Conservation (phyloP, 2,888 invertebrate species). For the Creontiades dilutus region DNA sequence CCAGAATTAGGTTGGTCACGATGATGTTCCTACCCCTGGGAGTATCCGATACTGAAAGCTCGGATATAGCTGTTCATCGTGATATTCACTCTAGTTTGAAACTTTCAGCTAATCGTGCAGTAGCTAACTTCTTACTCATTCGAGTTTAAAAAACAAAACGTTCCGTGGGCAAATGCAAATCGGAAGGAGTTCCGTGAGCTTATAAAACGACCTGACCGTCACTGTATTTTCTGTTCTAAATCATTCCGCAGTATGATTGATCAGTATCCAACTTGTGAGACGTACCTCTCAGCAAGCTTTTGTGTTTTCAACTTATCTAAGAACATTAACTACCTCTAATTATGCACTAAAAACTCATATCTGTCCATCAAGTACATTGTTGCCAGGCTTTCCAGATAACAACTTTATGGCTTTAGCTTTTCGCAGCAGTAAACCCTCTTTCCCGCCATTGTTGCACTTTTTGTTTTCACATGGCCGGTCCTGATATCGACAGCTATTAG, state of each 20-base stretch:
- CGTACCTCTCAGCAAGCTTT: constrained; percentile 41
- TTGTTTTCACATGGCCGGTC: constrained; percentile 53
- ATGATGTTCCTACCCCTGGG: too few relatives aligned
- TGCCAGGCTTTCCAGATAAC: constrained; percentile 69
- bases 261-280: constrained; percentile 39
- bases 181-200: background rate
- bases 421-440: constrained; percentile 63
- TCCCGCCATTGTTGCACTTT: constrained; percentile 65
- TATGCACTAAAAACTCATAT: constrained; percentile 75
- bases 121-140: too few relatives aligned
- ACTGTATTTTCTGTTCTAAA: constrained; percentile 32
- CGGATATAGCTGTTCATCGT: too few relatives aligned
- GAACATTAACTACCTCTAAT: constrained; percentile 72
- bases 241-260: constrained; percentile 64
- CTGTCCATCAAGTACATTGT: constrained; percentile 75
- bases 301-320: constrained; percentile 56
- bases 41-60: too few relatives aligned
- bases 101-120: too few relatives aligned
- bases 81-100: too few relatives aligned
- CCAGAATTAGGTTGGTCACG: too few relatives aligned
- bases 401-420: constrained; percentile 60
- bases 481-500: constrained; percentile 54
- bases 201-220: background rate
- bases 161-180: background rate
- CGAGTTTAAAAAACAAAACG: too few relatives aligned